These are phyloP conservation scores for Eubasilissa splendida DNA, from an alignment of 2,888 invertebrate genomes.

Conservation along the genomic window DNA sequence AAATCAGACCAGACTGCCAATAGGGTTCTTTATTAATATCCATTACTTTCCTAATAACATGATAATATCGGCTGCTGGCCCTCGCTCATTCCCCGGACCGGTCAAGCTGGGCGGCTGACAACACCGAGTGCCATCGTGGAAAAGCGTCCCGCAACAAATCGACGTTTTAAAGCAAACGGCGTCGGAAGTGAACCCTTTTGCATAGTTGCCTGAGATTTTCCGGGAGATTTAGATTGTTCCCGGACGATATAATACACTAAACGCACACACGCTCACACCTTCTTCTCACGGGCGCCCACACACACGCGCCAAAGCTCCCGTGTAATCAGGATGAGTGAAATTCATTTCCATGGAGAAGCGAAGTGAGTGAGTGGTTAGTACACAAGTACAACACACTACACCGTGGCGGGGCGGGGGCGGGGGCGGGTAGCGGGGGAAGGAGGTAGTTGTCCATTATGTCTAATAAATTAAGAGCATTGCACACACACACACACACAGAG, in stretches of 20 bases:
- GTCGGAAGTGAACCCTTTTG: constrained; percentile 13
- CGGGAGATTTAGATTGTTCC: constrained; percentile 16
- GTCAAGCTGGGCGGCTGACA: constrained; percentile 1
- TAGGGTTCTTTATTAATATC: constrained; percentile 50
- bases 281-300: constrained; percentile 13
- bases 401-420: constrained; percentile 22
- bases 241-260: constrained; percentile 31
- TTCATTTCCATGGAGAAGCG: constrained; percentile 55
- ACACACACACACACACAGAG: constrained; percentile 46
- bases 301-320: constrained; percentile 17
- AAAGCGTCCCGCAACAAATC: not conserved
- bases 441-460: constrained; percentile 56
- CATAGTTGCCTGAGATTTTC: not conserved
- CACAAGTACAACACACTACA: constrained; percentile 51
- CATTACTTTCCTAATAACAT: constrained; percentile 48
- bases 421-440: constrained; percentile 25
- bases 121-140: not conserved
- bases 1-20: constrained; percentile 47
- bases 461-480: constrained; percentile 58
- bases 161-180: not conserved
- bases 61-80: constrained; percentile 40
- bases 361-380: constrained; percentile 53
- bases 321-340: constrained; percentile 56
- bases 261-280: constrained; percentile 28
- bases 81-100: not conserved